Evolutionary conservation across 1,140 invertebrate species (phyloP).

Genomic region (Drosophila lacteicornis): DNA sequence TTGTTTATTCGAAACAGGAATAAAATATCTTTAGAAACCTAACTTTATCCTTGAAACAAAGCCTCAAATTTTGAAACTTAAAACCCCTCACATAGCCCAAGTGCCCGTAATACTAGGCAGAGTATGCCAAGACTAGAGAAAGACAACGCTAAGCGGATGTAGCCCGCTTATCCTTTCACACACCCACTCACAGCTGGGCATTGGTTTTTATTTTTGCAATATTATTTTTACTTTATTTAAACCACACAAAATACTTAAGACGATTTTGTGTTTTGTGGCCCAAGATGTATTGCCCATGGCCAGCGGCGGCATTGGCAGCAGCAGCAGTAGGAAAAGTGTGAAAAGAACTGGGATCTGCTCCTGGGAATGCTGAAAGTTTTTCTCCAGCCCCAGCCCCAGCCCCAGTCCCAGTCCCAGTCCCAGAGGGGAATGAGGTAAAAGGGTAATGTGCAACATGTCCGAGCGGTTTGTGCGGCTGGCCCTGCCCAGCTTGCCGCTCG

Average conservation of each 20-base stretch:
- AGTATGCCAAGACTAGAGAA: conserved; percentile 29
- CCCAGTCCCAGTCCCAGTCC: neutral
- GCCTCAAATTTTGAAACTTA: neutral
- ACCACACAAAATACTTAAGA: conserved; percentile 83
- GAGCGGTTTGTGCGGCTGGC: conserved; percentile 45
- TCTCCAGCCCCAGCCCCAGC: neutral
- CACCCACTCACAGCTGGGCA: conserved; percentile 51
- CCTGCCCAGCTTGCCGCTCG: conserved; percentile 23
- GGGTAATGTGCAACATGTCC: conserved; percentile 65
- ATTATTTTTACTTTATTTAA: conserved; percentile 84
- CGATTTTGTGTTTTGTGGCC: conserved; percentile 82
- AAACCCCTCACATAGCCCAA: neutral
- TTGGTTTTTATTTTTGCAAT: conserved; percentile 75
- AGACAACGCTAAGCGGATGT: conserved; percentile 78
- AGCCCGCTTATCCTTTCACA: conserved; percentile 74
- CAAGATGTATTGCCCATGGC: conserved; percentile 82
- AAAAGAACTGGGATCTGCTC: conserved; percentile 58
- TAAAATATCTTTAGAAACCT: too few relatives aligned
- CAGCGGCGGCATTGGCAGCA: conserved; percentile 29
- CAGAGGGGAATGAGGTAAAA: conserved; percentile 24
- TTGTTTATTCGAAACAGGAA: too few relatives aligned
- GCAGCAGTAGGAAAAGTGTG: conserved; percentile 62
- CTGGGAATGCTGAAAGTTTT: conserved; percentile 63
- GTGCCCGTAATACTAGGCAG: neutral
- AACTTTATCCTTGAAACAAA: too few relatives aligned